These are phyloP conservation scores for Ariolimax columbianus DNA, from an alignment of 2,888 invertebrate species.

Conservation along the genomic window DNA sequence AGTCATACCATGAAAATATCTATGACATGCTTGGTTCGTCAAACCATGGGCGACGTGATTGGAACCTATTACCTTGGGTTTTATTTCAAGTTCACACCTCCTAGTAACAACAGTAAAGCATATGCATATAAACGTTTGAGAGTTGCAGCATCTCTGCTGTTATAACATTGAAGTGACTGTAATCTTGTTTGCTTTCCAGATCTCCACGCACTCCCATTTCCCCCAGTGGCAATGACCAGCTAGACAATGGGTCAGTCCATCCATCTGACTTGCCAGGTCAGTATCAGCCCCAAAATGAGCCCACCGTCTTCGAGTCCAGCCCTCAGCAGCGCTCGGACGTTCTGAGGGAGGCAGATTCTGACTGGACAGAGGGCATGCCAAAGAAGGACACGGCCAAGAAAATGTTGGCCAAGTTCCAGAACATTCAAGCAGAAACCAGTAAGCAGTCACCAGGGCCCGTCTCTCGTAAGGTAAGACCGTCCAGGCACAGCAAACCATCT, in stretches of 20 bases:
- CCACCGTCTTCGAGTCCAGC: slow-evolving; percentile 68
- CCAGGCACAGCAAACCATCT: neutral
- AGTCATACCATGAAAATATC: too few relatives aligned
- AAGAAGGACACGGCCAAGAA: slow-evolving; percentile 87
- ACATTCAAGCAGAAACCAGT: slow-evolving; percentile 81
- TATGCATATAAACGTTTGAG: too few relatives aligned
- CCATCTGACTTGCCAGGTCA: slow-evolving; percentile 71
- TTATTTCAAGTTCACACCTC: too few relatives aligned
- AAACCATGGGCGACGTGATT: too few relatives aligned
- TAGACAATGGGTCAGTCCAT: slow-evolving; percentile 64
- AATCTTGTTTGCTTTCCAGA: neutral
- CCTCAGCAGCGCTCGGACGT: slow-evolving; percentile 75
- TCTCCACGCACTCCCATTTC: slow-evolving; percentile 66
- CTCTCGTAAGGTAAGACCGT: slow-evolving; percentile 46
- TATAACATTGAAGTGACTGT: neutral
- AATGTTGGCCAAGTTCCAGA: slow-evolving; percentile 91
- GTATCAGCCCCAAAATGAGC: slow-evolving; percentile 63
- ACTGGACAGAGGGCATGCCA: slow-evolving; percentile 76
- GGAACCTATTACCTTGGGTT: too few relatives aligned
- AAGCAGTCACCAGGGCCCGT: slow-evolving; percentile 62
- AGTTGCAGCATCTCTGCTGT: neutral
- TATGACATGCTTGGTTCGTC: too few relatives aligned
- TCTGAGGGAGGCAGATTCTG: slow-evolving; percentile 78
- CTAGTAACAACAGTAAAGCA: too few relatives aligned
- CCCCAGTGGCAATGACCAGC: slow-evolving; percentile 54